Evolutionary conservation across 2,888 invertebrate species (phyloP).

Genomic region (Bugulina stolonifera): DNA sequence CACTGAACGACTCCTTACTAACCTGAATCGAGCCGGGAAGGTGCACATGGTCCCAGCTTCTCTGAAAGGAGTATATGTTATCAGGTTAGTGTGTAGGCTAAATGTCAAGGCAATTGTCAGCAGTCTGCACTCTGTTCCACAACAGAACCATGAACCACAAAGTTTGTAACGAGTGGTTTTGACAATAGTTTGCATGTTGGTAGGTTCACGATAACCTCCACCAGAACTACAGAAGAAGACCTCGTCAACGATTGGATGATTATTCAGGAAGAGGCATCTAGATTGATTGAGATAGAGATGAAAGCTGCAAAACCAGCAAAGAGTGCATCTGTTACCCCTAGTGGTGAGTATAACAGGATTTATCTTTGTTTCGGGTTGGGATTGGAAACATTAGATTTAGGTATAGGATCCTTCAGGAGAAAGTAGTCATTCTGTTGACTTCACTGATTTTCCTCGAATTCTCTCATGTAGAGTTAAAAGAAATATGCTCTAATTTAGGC

Average conservation of each 20-base stretch:
- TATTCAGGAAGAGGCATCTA: constrained; percentile 50
- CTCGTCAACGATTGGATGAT: constrained; percentile 71
- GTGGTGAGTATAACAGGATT: constrained; percentile 3
- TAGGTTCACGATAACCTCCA: constrained; percentile 84
- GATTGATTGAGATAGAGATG: constrained; percentile 36
- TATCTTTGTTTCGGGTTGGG: too few relatives aligned
- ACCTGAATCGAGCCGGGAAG: constrained; percentile 76
- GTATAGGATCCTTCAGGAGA: too few relatives aligned
- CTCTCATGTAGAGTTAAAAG: too few relatives aligned
- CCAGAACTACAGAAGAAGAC: constrained; percentile 62
- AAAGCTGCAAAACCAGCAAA: neutral
- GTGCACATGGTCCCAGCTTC: constrained; percentile 92
- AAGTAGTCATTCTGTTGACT: too few relatives aligned
- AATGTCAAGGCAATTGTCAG: too few relatives aligned
- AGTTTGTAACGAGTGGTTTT: too few relatives aligned
- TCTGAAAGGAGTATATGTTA: constrained; percentile 73
- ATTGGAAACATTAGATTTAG: too few relatives aligned
- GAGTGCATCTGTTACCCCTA: neutral
- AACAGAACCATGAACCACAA: too few relatives aligned
- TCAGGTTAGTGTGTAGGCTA: constrained; percentile 56
- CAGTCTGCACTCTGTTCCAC: too few relatives aligned
- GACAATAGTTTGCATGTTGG: too few relatives aligned
- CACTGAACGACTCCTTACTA: constrained; percentile 77
- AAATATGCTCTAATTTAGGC: too few relatives aligned
- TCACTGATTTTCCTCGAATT: too few relatives aligned